These are phyloP conservation scores for Blennius ocellaris DNA, from an alignment of 2,113 vertebrate genomes.

Conservation along the genomic window DNA sequence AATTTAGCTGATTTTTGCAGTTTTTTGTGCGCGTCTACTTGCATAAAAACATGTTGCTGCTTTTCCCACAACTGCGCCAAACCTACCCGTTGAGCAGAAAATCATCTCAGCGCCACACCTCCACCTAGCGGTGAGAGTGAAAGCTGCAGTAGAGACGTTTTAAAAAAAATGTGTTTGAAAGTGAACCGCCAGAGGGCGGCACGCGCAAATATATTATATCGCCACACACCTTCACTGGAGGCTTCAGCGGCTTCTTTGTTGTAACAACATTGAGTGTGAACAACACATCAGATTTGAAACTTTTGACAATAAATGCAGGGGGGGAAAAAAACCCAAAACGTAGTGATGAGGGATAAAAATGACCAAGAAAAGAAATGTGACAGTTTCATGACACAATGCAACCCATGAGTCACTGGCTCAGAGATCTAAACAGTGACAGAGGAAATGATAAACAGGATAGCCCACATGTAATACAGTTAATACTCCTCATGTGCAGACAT, in stretches of 20 bases:
- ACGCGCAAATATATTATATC: neutral
- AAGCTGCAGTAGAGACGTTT: neutral
- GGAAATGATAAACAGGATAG: neutral
- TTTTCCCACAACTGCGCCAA: neutral
- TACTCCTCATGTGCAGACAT: neutral
- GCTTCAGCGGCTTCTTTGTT: no score
- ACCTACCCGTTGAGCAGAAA: neutral
- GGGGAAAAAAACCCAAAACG: no score
- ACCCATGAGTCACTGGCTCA: neutral
- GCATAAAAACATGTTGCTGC: neutral
- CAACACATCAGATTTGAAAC: neutral
- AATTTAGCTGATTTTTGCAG: neutral
- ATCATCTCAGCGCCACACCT: neutral
- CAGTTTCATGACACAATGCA: neutral
- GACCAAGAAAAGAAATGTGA: neutral
- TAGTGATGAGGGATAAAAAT: neutral
- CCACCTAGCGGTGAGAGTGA: conserved; percentile 27
- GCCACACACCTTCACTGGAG: no score
- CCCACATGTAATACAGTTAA: neutral
- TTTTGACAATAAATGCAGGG: neutral
- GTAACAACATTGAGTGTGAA: neutral
- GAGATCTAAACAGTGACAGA: neutral
- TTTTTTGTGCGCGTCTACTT: neutral
- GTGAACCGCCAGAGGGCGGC: conserved; percentile 28
- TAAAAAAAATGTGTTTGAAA: neutral